phyloP scores from a whole-genome alignment of 2,113 vertebrate species.

The Electrona antarctica region DNA sequence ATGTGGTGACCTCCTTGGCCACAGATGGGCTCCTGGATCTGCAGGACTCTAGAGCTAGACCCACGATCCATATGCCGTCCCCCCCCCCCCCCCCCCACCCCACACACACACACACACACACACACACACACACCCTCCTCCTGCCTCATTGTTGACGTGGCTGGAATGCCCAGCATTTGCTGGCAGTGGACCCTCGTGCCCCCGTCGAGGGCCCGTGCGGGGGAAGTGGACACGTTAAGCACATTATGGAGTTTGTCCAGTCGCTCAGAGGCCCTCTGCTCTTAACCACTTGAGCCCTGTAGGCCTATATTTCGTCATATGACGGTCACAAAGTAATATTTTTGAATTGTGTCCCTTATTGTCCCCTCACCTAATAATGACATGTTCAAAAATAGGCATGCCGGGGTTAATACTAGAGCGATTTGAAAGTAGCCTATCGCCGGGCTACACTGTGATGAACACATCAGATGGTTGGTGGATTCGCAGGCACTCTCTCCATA shows the following conservation, averaged over 20 bases:
- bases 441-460: slow-evolving; percentile 56
- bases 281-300: slow-evolving; percentile 53
- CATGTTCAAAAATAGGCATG: no score
- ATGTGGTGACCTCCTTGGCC: slow-evolving; percentile 35
- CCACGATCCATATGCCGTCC: slow-evolving; percentile 69
- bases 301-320: no score
- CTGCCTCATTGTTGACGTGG: slow-evolving; percentile 55
- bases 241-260: slow-evolving; percentile 66
- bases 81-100: neutral
- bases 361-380: no score
- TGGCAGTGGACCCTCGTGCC: slow-evolving; percentile 50
- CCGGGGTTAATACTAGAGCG: no score
- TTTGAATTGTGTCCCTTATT: no score
- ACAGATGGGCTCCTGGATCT: slow-evolving; percentile 73
- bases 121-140: slow-evolving; percentile 6
- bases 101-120: slow-evolving; percentile 17
- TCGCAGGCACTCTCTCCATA: slow-evolving; percentile 7
- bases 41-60: slow-evolving; percentile 58
- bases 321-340: no score
- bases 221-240: slow-evolving; percentile 58
- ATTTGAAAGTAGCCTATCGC: neutral
- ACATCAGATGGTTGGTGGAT: slow-evolving; percentile 59
- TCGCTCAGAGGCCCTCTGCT: slow-evolving; percentile 62
- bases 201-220: slow-evolving; percentile 40
- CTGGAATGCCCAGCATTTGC: slow-evolving; percentile 40